Evolutionary conservation across 2,888 invertebrate species (phyloP).

Genomic region (Drosophila paramelanica): DNA sequence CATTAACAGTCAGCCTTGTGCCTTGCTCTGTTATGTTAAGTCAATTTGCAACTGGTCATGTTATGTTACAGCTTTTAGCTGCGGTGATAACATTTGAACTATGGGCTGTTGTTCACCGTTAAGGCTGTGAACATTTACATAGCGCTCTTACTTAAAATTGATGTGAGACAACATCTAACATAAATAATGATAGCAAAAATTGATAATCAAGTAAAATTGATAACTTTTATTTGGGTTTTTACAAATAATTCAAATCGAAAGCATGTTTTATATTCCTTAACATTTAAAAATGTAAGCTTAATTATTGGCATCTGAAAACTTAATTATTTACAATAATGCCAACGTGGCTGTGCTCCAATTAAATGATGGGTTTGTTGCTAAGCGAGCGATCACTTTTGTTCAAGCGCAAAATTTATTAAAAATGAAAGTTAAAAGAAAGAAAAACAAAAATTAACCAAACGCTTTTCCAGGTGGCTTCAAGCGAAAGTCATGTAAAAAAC

Average conservation of each 20-base stretch:
- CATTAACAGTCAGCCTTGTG: constrained; percentile 19
- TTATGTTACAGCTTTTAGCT: neutral
- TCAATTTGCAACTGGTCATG: neutral
- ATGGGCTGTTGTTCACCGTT: neutral
- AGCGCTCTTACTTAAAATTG: neutral
- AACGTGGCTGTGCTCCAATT: too few species aligned
- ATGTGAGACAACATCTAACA: too few species aligned
- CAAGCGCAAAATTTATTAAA: neutral
- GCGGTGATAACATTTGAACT: constrained; percentile 3
- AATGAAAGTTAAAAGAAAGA: neutral
- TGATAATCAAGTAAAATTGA: too few species aligned
- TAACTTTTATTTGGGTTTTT: too few species aligned
- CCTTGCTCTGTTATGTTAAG: constrained; percentile 16
- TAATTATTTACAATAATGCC: too few species aligned
- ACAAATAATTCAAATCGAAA: too few species aligned
- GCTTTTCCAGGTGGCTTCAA: neutral
- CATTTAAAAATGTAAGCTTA: too few species aligned
- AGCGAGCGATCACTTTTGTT: neutral
- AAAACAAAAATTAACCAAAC: neutral
- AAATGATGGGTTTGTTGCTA: too few species aligned
- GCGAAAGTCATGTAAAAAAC: constrained; percentile 3
- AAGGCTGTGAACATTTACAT: neutral
- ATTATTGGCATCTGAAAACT: too few species aligned
- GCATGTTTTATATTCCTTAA: too few species aligned
- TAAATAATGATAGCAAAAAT: too few species aligned